Base-by-base conservation (phyloP, 1,140 invertebrate genomes). In the Paraescarpia echinospica region DNA sequence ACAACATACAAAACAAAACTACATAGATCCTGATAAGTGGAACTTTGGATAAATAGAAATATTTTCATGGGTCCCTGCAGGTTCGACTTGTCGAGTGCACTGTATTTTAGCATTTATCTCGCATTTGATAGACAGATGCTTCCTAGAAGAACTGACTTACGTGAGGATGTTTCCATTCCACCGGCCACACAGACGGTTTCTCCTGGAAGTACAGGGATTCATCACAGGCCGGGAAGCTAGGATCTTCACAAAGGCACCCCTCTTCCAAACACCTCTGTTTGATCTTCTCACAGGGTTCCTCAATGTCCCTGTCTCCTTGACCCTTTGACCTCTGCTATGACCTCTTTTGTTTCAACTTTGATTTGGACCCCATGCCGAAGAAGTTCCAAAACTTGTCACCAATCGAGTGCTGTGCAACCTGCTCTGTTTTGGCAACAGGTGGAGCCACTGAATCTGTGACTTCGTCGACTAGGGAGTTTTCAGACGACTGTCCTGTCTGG, bases 211-310 rank as follows among this genome's bases (percentile, higher is more conserved):
- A 96, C 27, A 96, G 94, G 33, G 95, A 95, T 0, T 89, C 35
- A 91, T 95, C 94, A 34, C 93, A 93, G 1, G 96, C 95, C 31
- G 93, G 94, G 93, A 96, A 96, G 51, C 96, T 95, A 5, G 95
- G 95, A 93, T 96, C 96, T 92, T 96, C 95, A 94, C 96, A 96
- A 51, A 96, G 93, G 88, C 93, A 93, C 59, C 95, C 94, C 77
- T 95, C 94, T 35, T 94, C 94, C 41, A 93, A 92, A 91, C 95
- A 96, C 91, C 94, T 93, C 77, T 94, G 93, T 35, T 94, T 94
- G 77, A 95, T 94, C 41, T 94, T 93, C 9, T 95, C 95, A 77
- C 4, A 77, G 9, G 59, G 27, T 27, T 77, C 59, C 22, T 77
- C 59, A 27, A 12, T 18, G 22, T 18, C 59, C 41, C 92, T 95